A percentile compares a stretch with the other conserved stretches of the same genome.
Evolutionary conservation across 2,797 vertebrate genomes (phyloP).

Genomic region (Gallinago nigripennis): DNA sequence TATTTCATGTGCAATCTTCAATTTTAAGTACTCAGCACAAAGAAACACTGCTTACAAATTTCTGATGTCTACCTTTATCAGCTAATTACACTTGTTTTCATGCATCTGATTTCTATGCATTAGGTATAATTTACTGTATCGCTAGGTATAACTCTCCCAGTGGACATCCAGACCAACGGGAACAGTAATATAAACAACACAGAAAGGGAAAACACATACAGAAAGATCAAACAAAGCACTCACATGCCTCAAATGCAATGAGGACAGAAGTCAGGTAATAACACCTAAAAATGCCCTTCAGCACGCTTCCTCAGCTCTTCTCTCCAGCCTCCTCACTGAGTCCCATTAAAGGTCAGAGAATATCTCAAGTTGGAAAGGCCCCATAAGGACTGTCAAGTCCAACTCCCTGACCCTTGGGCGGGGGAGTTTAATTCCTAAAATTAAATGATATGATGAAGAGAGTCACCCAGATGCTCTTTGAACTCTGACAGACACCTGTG

Average conservation of each 20-base stretch:
- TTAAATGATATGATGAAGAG: not conserved
- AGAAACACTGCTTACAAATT: not conserved
- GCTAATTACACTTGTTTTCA: not conserved
- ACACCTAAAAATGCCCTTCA: not conserved
- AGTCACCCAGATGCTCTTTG: not conserved
- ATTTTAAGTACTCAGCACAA: not conserved
- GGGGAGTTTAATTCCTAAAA: too few species aligned
- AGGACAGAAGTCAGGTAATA: not conserved
- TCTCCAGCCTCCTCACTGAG: not conserved
- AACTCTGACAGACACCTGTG: not conserved
- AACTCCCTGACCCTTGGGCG: not conserved
- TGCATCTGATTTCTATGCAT: not conserved
- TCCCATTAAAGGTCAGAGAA: not conserved
- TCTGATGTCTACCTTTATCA: not conserved
- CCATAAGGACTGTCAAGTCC: not conserved
- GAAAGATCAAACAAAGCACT: not conserved
- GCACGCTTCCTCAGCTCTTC: not conserved
- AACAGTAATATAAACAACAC: not conserved
- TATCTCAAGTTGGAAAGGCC: not conserved
- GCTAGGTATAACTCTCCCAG: not conserved
- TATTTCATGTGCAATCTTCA: slow-evolving; percentile 5
- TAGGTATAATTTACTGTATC: not conserved
- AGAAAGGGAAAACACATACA: not conserved
- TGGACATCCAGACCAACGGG: not conserved
- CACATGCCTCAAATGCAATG: fast-evolving